Percentiles rank a stretch among this genome's conserved stretches.
phyloP scores from a whole-genome alignment of 2,797 vertebrate species.

The Siniperca obscura region DNA sequence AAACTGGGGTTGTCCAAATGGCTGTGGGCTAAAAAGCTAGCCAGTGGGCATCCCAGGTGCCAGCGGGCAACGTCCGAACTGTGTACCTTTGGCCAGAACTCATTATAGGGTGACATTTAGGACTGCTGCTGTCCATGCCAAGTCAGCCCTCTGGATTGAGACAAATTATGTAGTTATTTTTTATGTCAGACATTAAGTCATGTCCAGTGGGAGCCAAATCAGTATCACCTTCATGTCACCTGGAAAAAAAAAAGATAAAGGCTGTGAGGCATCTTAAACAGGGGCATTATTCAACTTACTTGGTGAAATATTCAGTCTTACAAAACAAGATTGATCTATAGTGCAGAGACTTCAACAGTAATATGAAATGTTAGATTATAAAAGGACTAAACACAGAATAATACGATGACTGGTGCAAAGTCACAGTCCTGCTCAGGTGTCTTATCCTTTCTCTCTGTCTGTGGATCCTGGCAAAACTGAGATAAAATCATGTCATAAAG shows the following conservation, averaged over 20 bases:
- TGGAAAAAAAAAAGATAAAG: slow-evolving; percentile 65
- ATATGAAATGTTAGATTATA: slow-evolving; percentile 9
- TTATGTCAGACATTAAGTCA: slow-evolving; percentile 86
- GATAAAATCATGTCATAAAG: not conserved
- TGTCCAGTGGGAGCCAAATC: slow-evolving; percentile 79
- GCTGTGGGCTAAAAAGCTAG: slow-evolving; percentile 82
- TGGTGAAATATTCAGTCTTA: slow-evolving; percentile 38
- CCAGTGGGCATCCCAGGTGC: slow-evolving; percentile 86
- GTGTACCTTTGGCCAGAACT: slow-evolving; percentile 86
- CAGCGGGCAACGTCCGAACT: slow-evolving; percentile 85
- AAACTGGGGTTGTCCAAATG: slow-evolving; percentile 81
- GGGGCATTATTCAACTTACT: slow-evolving; percentile 39
- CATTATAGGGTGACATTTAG: slow-evolving; percentile 89
- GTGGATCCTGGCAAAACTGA: not conserved
- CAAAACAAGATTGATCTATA: slow-evolving; percentile 20
- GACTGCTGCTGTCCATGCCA: slow-evolving; percentile 85
- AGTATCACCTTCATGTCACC: slow-evolving; percentile 83
- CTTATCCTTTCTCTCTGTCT: not conserved
- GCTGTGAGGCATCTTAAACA: slow-evolving; percentile 57
- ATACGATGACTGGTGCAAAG: not conserved
- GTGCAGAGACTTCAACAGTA: not conserved
- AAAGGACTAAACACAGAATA: not conserved
- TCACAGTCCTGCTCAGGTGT: not conserved
- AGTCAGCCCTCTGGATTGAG: slow-evolving; percentile 87
- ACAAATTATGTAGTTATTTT: slow-evolving; percentile 88